These are phyloP conservation scores for Leptogaster cylindrica DNA, from an alignment of 2,888 invertebrate genomes.

Conservation along the genomic window DNA sequence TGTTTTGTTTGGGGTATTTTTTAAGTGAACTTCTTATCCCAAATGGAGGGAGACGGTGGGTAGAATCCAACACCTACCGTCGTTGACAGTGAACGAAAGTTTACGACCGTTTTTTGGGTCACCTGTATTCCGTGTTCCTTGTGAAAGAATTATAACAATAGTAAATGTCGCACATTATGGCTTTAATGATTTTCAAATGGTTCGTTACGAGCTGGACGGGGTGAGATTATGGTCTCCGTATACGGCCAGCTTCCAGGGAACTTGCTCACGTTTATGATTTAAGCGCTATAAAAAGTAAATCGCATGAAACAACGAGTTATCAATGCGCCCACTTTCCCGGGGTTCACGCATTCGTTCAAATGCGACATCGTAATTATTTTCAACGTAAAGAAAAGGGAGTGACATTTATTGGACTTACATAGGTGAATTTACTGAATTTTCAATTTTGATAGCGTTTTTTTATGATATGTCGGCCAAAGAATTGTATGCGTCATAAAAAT, in stretches of 20 bases:
- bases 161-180: constrained; percentile 29
- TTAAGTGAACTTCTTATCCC: not conserved
- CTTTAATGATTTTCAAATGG: constrained; percentile 26
- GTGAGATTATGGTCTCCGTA: not conserved
- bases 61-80: too few species aligned
- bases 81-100: not conserved
- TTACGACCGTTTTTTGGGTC: constrained; percentile 13
- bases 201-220: constrained; percentile 8
- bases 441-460: too few species aligned
- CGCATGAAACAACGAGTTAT: not conserved
- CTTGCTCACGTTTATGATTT: constrained; percentile 19
- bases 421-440: too few species aligned
- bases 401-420: too few species aligned
- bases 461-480: too few species aligned
- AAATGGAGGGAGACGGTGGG: too few species aligned
- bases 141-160: constrained; percentile 24
- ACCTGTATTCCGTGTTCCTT: not conserved
- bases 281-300: not conserved
- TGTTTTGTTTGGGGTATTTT: not conserved
- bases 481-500: too few species aligned
- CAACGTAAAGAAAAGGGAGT: too few species aligned
- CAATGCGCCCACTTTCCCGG: not conserved
- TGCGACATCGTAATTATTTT: too few species aligned
- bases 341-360: too few species aligned
- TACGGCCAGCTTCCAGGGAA: not conserved